Evolutionary conservation across 2,888 invertebrate genomes (phyloP).

Genomic region (Phasia obesa): DNA sequence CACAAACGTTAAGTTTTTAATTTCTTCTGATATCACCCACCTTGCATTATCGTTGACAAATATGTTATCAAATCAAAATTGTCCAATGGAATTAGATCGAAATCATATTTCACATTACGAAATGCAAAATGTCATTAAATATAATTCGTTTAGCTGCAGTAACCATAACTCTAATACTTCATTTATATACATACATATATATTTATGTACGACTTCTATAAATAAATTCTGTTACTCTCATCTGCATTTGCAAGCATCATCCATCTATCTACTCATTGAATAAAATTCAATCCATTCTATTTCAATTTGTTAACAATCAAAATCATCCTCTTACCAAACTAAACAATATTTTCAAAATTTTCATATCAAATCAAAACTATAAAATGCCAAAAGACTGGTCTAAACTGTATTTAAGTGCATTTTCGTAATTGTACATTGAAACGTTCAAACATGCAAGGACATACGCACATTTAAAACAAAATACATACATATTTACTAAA

Average conservation of each 20-base stretch:
- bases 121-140: constrained; percentile 70
- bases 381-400: constrained; percentile 65
- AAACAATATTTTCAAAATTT: constrained; percentile 56
- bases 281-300: constrained; percentile 62
- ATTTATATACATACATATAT: too few relatives aligned
- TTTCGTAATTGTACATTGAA: constrained; percentile 68
- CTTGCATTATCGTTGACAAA: constrained; percentile 39
- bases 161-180: constrained; percentile 24
- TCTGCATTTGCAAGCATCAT: background rate
- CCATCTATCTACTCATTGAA: constrained; percentile 23
- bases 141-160: constrained; percentile 71
- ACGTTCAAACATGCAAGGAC: background rate
- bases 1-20: too few relatives aligned
- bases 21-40: constrained; percentile 34
- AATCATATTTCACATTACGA: constrained; percentile 70
- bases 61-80: constrained; percentile 62
- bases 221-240: background rate
- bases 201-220: constrained; percentile 3
- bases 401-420: constrained; percentile 67
- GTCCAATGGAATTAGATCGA: constrained; percentile 71
- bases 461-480: background rate
- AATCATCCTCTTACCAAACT: constrained; percentile 58
- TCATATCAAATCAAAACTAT: constrained; percentile 66
- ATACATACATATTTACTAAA: too few relatives aligned
- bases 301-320: constrained; percentile 70